These are phyloP conservation scores for Drosophila subobscura DNA, from an alignment of 1,140 invertebrate species.

Conservation along the genomic window DNA sequence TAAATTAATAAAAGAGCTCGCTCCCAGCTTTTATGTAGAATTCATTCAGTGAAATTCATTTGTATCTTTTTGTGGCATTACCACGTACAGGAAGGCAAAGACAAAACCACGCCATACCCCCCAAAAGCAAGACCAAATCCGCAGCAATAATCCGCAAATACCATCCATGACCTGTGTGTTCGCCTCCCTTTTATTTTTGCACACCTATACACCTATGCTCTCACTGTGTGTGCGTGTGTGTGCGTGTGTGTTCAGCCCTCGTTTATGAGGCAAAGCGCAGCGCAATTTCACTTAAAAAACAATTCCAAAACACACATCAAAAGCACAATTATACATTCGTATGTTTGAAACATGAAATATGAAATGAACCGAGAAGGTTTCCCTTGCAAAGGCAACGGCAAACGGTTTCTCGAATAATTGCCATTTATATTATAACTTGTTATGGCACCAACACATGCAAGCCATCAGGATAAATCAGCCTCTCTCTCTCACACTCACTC, in stretches of 20 bases:
- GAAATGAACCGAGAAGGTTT: conserved; percentile 28
- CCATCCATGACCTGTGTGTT: conserved; percentile 72
- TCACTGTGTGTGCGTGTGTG: neutral
- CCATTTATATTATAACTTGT: conserved; percentile 82
- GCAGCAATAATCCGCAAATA: conserved; percentile 41
- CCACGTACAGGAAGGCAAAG: conserved; percentile 46
- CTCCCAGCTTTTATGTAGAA: neutral
- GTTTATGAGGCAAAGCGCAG: conserved; percentile 53
- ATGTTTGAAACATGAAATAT: conserved; percentile 72
- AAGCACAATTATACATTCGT: conserved; percentile 69
- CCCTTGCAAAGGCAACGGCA: conserved; percentile 1
- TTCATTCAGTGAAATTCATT: neutral
- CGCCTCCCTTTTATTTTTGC: conserved; percentile 43
- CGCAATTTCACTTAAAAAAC: conserved; percentile 81
- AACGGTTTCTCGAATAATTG: conserved; percentile 45
- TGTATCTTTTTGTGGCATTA: neutral
- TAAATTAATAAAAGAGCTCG: conserved; percentile 34
- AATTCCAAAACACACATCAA: conserved; percentile 73
- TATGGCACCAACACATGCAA: conserved; percentile 78
- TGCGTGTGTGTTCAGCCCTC: conserved; percentile 15
- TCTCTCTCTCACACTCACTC: no score
- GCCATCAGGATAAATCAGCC: conserved; percentile 53
- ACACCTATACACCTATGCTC: conserved; percentile 20
- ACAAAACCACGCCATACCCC: conserved; percentile 44
- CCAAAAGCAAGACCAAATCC: conserved; percentile 36